Base-by-base conservation (phyloP, 2,888 invertebrate species). In the Drosophila setosimentum region DNA sequence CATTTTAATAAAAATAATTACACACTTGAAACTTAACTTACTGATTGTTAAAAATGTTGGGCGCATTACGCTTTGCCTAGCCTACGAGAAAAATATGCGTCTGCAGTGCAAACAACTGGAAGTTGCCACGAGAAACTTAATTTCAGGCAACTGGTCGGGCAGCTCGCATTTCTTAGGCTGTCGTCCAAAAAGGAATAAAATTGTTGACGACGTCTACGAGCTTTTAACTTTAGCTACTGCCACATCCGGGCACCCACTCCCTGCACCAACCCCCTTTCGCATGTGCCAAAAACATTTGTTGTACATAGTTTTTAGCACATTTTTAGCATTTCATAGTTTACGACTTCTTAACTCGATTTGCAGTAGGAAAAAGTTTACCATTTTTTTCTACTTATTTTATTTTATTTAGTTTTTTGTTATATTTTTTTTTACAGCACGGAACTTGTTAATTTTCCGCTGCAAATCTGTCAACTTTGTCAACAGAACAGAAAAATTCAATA, bases 381-480 rank as follows among this genome's bases (percentile, higher is more conserved):
- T 74, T 66, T 77, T 57, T 65, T 61, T 40, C 40, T 37, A 32
- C 49, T 53, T 50, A 63, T 60, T 54, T 66, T 55, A 49, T 54
- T 42, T 66, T 55, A 53, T 45, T 42, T 42, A 37, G 58, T 53
- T 53, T 65, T 60, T 40, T 48, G 48, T 42, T 50, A 18, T 24
- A 27, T 33, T 27, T n/a, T 35, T 58, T 62, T 65, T 67, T 67
- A 50, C 27, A 61, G 60, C 66, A 70, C 68, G 73, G 71, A 90
- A 87, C 86, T 87, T 90, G 88, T 90, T 87, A 87, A 87, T 87
- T 87, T 87, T 87, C 90, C 90, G 88, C 88, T 82, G 87, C 82
- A 86, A 90, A 90, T 86, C 80, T 90, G 87, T 88, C 90, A 90
- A 88, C 76, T 88, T 68, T 69, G 60, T 61, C 62, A 66, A 53